Conservation (phyloP, 2,888 invertebrate species). For the Tenodera sinensis region DNA sequence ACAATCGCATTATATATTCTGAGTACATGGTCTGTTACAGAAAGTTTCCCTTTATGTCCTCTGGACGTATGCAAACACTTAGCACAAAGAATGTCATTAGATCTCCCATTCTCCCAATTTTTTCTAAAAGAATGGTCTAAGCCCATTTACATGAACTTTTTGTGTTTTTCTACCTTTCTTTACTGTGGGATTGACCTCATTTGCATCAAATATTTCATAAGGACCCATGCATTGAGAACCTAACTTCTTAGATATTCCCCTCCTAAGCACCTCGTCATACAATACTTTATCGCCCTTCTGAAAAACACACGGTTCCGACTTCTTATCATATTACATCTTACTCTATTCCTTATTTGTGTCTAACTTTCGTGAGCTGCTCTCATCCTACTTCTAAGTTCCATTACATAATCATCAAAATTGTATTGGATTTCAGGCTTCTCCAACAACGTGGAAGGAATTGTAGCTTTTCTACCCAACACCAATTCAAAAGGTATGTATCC, state of each 20-base stretch:
- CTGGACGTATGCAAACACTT: too few relatives aligned
- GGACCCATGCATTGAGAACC: not conserved
- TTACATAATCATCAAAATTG: not conserved
- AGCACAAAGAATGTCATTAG: too few relatives aligned
- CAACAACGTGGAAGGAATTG: not conserved
- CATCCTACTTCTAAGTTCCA: not conserved
- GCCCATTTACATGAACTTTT: not conserved
- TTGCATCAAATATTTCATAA: not conserved
- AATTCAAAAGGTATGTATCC: conserved; percentile 7
- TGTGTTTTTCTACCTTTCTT: not conserved
- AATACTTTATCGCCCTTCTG: not conserved
- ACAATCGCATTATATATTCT: not conserved
- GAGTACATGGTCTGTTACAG: not conserved
- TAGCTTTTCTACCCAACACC: not conserved
- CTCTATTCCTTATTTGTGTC: not conserved
- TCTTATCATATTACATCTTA: not conserved
- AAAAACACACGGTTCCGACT: not conserved
- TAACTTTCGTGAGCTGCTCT: not conserved
- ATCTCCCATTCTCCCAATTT: too few relatives aligned
- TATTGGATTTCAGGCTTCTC: not conserved
- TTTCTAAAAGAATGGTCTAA: too few relatives aligned
- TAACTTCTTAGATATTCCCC: not conserved
- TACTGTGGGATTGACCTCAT: not conserved
- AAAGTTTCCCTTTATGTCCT: not conserved
- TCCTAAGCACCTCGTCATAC: not conserved